Evolutionary conservation across 2,797 vertebrate genomes (phyloP).

Genomic region (Carcharodon carcharias): DNA sequence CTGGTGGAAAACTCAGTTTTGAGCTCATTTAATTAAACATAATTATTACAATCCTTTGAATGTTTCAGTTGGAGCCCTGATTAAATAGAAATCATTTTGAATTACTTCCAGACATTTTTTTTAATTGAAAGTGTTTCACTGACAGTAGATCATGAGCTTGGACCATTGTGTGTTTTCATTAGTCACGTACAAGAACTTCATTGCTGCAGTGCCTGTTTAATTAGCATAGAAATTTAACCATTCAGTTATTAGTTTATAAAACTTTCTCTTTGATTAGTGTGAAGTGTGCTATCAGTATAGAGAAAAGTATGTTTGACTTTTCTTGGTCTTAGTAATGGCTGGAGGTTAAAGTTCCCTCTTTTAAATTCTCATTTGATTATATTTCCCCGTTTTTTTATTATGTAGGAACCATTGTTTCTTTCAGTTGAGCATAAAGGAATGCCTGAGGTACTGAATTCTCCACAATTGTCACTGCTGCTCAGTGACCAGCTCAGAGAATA

Average conservation of each 20-base stretch:
- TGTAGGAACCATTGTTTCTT: neutral
- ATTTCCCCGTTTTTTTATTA: neutral
- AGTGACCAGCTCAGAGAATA: neutral
- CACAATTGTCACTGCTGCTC: neutral
- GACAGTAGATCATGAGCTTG: neutral
- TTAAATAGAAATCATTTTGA: conserved; percentile 49
- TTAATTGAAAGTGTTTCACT: conserved; percentile 37
- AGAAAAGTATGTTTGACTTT: neutral
- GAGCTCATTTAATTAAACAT: conserved; percentile 50
- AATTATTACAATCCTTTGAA: conserved; percentile 51
- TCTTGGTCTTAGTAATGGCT: neutral
- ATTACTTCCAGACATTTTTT: conserved; percentile 46
- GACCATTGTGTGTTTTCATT: neutral
- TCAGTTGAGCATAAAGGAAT: neutral
- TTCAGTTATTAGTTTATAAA: neutral
- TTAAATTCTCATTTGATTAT: neutral
- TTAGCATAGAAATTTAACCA: neutral
- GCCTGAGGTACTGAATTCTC: neutral
- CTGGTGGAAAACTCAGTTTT: conserved; percentile 9
- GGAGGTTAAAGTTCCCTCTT: neutral
- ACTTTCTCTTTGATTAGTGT: neutral
- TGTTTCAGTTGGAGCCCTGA: conserved; percentile 53
- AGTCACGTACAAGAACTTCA: neutral
- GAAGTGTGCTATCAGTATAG: neutral
- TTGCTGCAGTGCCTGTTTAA: neutral